Evolutionary conservation across 2,113 vertebrate genomes (phyloP).

Genomic region (Gyps fulvus): DNA sequence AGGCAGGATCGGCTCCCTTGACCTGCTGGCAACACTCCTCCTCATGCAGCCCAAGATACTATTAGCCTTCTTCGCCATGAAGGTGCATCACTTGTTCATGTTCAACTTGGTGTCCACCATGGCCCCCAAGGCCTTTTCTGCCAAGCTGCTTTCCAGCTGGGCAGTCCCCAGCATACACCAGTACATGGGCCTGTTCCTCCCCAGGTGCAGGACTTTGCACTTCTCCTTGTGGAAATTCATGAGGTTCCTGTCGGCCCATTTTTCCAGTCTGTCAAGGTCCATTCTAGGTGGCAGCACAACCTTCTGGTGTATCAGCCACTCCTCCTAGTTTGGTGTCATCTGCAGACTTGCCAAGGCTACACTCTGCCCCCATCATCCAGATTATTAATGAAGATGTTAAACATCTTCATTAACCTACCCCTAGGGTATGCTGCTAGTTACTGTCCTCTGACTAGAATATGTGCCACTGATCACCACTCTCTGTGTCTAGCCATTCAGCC

Average conservation of each 20-base stretch:
- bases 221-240: not conserved
- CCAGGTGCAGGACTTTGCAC: not conserved
- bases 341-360: not conserved
- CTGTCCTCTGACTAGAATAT: not conserved
- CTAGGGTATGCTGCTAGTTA: not conserved
- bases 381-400: not conserved
- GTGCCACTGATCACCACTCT: not conserved
- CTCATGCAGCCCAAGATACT: not conserved
- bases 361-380: not conserved
- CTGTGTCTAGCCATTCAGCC: not conserved
- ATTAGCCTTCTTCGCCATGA: not conserved
- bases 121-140: not conserved
- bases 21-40: not conserved
- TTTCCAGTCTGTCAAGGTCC: not conserved
- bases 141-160: not conserved
- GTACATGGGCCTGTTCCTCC: not conserved
- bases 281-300: not conserved
- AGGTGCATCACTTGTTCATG: not conserved
- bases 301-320: not conserved
- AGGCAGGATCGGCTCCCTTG: not conserved
- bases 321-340: not conserved
- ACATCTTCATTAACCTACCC: not conserved
- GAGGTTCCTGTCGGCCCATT: not conserved
- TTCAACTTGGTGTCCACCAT: not conserved
- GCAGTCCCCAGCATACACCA: accelerated